A percentile compares a stretch with the other conserved stretches of the same genome.
These are phyloP conservation scores for Drosophila orosa DNA, from an alignment of 1,140 invertebrate genomes.

Conservation along the genomic window DNA sequence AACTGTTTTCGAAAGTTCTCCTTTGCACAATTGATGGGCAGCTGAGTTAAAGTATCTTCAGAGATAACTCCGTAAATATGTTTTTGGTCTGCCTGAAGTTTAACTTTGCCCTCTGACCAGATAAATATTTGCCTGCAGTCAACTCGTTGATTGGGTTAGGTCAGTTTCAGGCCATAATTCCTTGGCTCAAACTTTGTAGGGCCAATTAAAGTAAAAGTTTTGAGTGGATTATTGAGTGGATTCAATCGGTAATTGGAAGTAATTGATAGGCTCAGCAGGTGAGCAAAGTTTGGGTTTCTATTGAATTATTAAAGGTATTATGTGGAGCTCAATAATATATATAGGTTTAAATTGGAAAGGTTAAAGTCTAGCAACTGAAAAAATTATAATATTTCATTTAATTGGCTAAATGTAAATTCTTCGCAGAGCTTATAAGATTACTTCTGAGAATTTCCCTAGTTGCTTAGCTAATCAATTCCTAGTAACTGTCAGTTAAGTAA, in stretches of 20 bases:
- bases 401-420: neutral
- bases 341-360: neutral
- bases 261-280: conserved; percentile 8
- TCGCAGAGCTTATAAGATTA: neutral
- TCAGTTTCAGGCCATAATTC: conserved; percentile 26
- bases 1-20: conserved; percentile 33
- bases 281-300: neutral
- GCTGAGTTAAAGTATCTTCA: conserved; percentile 31
- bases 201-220: conserved; percentile 28
- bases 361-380: too few relatives aligned
- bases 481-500: conserved; percentile 12
- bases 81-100: neutral
- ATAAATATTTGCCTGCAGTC: conserved; percentile 40
- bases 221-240: neutral
- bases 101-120: conserved; percentile 7
- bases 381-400: neutral
- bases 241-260: conserved; percentile 9
- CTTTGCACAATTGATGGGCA: conserved; percentile 33
- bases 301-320: neutral
- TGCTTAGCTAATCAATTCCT: conserved; percentile 13
- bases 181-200: neutral
- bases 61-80: conserved; percentile 17
- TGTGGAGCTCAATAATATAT: neutral
- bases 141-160: conserved; percentile 33
- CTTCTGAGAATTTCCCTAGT: conserved; percentile 11